Evolutionary conservation across 2,113 vertebrate species (phyloP), one percentile per base, ranked within the genome.

Genomic region (Phoenicopterus ruber): DNA sequence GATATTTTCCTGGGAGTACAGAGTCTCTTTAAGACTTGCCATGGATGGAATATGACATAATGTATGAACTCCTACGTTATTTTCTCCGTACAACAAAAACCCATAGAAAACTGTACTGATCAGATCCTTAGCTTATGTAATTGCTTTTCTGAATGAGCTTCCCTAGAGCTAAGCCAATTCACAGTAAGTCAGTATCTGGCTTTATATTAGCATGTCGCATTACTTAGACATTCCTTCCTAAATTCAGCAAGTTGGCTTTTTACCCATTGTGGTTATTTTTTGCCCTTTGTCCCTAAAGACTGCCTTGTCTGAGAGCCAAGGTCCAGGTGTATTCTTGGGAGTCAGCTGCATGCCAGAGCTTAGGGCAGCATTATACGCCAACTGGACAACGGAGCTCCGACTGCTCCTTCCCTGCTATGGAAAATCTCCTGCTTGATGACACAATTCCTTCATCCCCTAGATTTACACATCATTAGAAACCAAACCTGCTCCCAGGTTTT

Each of bases 391-490:
- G 6, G 55, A 93, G 54, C 55, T 81, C 19, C 11, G 38, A 63
- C 81, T 94, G 73, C 34, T 83, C 46, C 65, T 94, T 95, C 46
- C 44, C 74, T 50, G 17, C 67, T 91, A 17, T n/a, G 84, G 89
- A 96, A 96, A 95, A 95, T 83, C 76, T 96, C 59, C 86, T 91
- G 81, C 92, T 80, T 91, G 94, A 94, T 97, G 97, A 97, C 96
- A 96, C 79, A 80, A 65, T 93, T 88, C 87, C 94, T 97, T 98
- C 96, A 96, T 95, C 87, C 55, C 52, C 38, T 65, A 81, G 92
- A 96, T 97, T 97, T 97, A 95, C 69, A 82, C 95, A 81, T 96
- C 84, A 92, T 97, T 98, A 97, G 97, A 96, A 96, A 96, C 82
- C n/a, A 96, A 79, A 95, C 50, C 47, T 71, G 70, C 63, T 96